Evolutionary conservation across 2,888 invertebrate species (phyloP).

Genomic region (Gymnocheta viridis): DNA sequence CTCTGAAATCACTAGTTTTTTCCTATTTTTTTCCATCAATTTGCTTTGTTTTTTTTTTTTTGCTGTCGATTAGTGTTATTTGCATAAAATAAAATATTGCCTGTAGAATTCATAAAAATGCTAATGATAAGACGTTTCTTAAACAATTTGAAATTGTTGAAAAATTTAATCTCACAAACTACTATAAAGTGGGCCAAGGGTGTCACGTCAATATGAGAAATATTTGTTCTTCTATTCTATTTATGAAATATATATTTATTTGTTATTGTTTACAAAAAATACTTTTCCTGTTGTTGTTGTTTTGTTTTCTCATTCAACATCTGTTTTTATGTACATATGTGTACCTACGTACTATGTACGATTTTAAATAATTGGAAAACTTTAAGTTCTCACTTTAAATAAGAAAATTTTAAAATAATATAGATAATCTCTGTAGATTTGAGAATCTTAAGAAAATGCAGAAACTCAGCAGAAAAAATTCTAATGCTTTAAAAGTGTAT

Average conservation of each 20-base stretch:
- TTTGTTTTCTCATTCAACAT: neutral
- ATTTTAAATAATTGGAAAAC: too few species aligned
- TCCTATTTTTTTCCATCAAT: too few species aligned
- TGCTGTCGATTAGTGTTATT: neutral
- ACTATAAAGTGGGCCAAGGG: constrained; percentile 29
- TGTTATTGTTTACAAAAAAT: constrained; percentile 9
- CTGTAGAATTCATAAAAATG: neutral
- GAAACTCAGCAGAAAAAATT: neutral
- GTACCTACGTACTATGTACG: neutral
- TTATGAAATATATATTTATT: constrained; percentile 1
- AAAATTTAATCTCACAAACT: constrained; percentile 31
- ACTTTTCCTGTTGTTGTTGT: neutral
- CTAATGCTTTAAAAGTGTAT: neutral
- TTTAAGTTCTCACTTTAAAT: neutral
- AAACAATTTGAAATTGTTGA: constrained; percentile 2
- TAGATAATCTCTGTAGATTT: too few species aligned
- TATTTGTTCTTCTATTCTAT: neutral
- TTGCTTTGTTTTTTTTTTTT: neutral
- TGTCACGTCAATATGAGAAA: constrained; percentile 31
- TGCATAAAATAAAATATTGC: neutral
- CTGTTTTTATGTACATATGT: neutral
- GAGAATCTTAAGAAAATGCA: too few species aligned
- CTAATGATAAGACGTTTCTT: constrained; percentile 27
- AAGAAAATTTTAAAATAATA: neutral
- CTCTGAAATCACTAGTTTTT: too few species aligned